phyloP scores from a whole-genome alignment of 2,888 invertebrate species.

The Phalera bucephala region DNA sequence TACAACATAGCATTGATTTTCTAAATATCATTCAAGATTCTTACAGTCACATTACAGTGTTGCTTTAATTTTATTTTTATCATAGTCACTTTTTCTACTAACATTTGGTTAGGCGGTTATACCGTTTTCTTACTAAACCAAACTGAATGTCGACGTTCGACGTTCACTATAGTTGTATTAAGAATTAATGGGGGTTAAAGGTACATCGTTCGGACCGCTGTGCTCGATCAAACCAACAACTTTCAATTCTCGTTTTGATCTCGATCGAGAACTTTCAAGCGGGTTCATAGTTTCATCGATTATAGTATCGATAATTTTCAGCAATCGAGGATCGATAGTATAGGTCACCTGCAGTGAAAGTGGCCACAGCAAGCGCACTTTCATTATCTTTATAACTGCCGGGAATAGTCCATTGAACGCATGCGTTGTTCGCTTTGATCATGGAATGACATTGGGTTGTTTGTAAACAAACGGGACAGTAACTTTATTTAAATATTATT shows the following conservation, averaged over 20 bases:
- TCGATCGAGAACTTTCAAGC: not conserved
- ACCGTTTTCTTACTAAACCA: too few relatives aligned
- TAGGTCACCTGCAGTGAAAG: constrained; percentile 53
- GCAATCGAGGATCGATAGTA: constrained; percentile 35
- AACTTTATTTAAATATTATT: too few relatives aligned
- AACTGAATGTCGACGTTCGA: too few relatives aligned
- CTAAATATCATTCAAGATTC: too few relatives aligned
- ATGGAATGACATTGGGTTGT: too few relatives aligned
- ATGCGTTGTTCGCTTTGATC: constrained; percentile 33
- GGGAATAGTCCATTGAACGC: constrained; percentile 41
- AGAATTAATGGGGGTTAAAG: constrained; percentile 42
- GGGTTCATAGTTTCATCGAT: too few relatives aligned
- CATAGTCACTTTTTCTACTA: too few relatives aligned
- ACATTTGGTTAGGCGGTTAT: too few relatives aligned
- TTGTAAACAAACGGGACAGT: constrained; percentile 29
- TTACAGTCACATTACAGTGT: too few relatives aligned
- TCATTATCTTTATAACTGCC: constrained; percentile 52
- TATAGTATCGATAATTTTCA: too few relatives aligned
- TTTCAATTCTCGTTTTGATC: not conserved
- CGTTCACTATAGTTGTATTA: constrained; percentile 25
- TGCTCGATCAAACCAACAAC: not conserved
- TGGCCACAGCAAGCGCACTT: constrained; percentile 61
- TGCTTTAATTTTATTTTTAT: too few relatives aligned
- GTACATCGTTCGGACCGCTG: constrained; percentile 34
- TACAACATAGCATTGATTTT: too few relatives aligned